Conservation (phyloP, 2,113 vertebrate species). For the Thryonomys swinderianus region DNA sequence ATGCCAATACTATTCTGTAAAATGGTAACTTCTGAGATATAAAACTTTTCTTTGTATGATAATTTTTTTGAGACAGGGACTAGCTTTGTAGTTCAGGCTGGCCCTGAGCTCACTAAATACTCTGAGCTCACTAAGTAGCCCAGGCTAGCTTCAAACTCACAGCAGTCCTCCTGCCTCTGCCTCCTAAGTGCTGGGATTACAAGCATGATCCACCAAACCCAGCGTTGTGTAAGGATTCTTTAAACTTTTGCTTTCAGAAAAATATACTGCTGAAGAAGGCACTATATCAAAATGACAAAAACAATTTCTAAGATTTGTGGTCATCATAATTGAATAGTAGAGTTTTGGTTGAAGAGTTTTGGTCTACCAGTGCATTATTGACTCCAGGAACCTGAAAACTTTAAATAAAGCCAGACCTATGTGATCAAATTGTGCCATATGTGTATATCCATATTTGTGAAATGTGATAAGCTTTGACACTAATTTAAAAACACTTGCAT, state of each 20-base stretch:
- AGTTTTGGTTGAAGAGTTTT: neutral
- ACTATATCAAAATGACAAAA: constrained; percentile 16
- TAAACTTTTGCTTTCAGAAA: constrained; percentile 5
- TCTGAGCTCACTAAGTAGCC: too few relatives aligned
- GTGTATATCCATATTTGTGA: neutral
- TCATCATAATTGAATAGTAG: neutral
- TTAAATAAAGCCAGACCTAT: neutral
- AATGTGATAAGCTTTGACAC: neutral
- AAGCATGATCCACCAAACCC: too few relatives aligned
- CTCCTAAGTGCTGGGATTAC: too few relatives aligned
- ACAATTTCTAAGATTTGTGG: neutral
- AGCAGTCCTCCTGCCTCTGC: too few relatives aligned
- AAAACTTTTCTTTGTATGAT: constrained; percentile 1
- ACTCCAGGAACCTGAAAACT: neutral
- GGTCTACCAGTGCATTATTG: neutral
- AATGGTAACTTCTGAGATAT: neutral
- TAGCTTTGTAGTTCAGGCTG: too few relatives aligned
- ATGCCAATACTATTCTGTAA: neutral
- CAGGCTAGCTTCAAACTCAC: too few relatives aligned
- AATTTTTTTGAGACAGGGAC: too few relatives aligned
- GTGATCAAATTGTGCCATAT: neutral
- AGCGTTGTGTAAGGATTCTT: neutral
- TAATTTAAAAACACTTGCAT: neutral
- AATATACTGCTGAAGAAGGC: neutral
- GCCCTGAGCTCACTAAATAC: too few relatives aligned